A percentile compares a stretch with the other conserved stretches of the same genome.
These are phyloP conservation scores for Sinonovacula constricta DNA, from an alignment of 1,140 invertebrate genomes.

Conservation along the genomic window DNA sequence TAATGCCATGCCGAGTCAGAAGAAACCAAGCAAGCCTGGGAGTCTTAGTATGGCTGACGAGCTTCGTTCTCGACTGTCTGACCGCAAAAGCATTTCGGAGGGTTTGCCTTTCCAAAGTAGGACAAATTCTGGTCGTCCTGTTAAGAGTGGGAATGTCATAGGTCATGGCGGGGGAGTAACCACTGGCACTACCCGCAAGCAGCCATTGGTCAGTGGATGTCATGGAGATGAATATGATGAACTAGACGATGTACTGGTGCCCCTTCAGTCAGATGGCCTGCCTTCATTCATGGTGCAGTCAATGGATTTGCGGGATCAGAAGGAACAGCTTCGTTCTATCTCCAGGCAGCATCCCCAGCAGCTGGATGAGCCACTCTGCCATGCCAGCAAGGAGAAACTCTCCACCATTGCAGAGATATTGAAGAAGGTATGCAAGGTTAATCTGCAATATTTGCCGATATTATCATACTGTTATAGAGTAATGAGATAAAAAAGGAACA, in stretches of 20 bases:
- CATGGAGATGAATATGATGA: conserved; percentile 20
- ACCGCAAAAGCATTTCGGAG: conserved; percentile 36
- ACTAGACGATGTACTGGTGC: conserved; percentile 14
- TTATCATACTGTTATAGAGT: too few relatives aligned
- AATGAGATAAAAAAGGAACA: too few relatives aligned
- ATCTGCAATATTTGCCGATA: too few relatives aligned
- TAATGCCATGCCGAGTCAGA: neutral
- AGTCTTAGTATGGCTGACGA: conserved; percentile 44
- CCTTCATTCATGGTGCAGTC: conserved; percentile 48
- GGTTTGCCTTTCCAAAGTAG: neutral
- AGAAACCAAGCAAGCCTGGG: neutral
- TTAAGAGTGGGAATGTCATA: neutral
- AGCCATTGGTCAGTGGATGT: neutral
- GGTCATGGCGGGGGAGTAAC: neutral
- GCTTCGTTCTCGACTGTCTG: conserved; percentile 14
- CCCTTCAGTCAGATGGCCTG: conserved; percentile 40
- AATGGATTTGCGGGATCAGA: conserved; percentile 36
- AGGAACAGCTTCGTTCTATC: conserved; percentile 43
- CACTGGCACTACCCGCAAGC: neutral
- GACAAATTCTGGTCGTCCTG: neutral
- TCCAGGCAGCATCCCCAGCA: conserved; percentile 44
- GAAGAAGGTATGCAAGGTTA: conserved; percentile 40
- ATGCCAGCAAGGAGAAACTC: conserved; percentile 44
- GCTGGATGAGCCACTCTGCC: conserved; percentile 37
- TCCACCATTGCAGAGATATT: conserved; percentile 48